Evolutionary conservation across 1,140 invertebrate genomes (phyloP).

Genomic region (Calliopsis andreniformis): DNA sequence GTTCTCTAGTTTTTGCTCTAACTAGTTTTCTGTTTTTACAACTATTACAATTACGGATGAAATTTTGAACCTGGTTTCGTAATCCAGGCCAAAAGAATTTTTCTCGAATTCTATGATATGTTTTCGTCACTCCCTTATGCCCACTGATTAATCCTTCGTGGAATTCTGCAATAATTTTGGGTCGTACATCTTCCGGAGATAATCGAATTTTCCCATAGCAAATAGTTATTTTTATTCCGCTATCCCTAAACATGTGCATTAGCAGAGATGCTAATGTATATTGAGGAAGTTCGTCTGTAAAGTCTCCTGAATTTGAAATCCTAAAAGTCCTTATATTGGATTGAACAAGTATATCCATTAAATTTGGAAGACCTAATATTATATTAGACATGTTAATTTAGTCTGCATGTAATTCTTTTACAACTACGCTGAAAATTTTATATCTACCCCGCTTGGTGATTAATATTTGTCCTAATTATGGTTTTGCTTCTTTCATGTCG

Average conservation of each 20-base stretch:
- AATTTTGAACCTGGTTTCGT: background rate
- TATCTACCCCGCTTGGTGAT: background rate
- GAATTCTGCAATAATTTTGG: background rate
- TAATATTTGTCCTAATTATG: background rate
- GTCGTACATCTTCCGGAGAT: background rate
- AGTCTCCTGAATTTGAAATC: background rate
- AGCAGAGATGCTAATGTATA: background rate
- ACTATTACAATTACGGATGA: background rate
- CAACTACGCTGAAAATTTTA: background rate
- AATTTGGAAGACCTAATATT: background rate
- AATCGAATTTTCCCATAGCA: background rate
- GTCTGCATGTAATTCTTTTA: background rate
- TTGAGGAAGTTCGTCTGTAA: background rate
- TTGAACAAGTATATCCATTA: background rate
- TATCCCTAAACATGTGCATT: background rate
- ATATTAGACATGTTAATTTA: background rate
- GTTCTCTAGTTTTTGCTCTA: background rate
- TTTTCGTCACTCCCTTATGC: conserved; percentile 7
- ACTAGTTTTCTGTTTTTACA: background rate
- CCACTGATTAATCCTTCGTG: background rate
- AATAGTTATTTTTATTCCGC: background rate
- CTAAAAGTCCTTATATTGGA: background rate
- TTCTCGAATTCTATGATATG: background rate
- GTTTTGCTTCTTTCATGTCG: background rate
- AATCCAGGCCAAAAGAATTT: background rate